These are phyloP conservation scores for Acanthurus lineatus DNA, from an alignment of 2,797 vertebrate genomes.

Conservation along the genomic window DNA sequence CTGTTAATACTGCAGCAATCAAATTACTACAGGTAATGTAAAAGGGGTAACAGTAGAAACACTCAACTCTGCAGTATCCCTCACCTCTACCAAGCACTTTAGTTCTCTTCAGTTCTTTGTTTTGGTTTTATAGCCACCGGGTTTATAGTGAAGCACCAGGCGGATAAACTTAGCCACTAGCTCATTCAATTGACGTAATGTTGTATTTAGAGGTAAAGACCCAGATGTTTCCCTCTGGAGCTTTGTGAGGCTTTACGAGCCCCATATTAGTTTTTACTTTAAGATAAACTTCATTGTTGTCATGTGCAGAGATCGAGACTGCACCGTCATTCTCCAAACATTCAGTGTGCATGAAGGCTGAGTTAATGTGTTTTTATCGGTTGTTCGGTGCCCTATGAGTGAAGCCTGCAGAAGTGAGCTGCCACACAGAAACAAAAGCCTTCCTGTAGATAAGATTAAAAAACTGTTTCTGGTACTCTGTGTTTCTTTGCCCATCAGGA, in stretches of 20 bases:
- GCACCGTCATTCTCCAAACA: no score
- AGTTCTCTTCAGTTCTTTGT: no score
- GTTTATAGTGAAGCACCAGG: no score
- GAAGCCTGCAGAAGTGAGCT: constrained; percentile 32
- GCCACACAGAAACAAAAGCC: constrained; percentile 37
- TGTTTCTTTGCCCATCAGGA: constrained; percentile 1
- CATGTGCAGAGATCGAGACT: no score
- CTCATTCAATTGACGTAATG: not conserved
- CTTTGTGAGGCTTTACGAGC: no score
- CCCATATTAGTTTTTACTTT: not conserved
- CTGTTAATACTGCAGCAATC: no score
- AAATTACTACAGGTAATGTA: no score
- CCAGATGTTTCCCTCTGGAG: not conserved
- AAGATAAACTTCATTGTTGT: not conserved
- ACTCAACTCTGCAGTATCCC: no score
- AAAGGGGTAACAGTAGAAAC: no score
- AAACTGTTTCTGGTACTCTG: not conserved
- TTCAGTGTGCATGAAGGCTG: not conserved
- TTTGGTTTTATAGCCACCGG: no score
- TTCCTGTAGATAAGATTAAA: constrained; percentile 67
- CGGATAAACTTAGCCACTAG: no score
- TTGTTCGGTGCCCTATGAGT: not conserved
- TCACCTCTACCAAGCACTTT: no score
- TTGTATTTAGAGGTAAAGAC: not conserved
- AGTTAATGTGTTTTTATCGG: constrained; percentile 21